Percentiles rank a stretch among this genome's conserved stretches.
Conservation (phyloP, 92 coral and sea anemone genomes). For the Phenganax subtilis region DNA sequence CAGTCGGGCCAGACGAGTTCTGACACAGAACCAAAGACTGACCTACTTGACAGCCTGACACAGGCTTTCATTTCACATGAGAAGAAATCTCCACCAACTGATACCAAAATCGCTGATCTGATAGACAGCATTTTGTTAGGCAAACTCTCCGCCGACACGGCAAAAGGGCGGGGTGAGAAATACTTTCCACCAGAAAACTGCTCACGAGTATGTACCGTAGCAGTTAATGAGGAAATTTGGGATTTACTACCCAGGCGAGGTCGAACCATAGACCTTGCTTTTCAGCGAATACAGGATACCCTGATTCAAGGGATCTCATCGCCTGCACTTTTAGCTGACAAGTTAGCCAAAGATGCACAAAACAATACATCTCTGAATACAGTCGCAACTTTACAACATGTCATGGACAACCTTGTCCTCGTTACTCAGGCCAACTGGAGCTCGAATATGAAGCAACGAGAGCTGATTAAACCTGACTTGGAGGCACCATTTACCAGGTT, state of each 20-base stretch:
- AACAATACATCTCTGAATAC: slow-evolving; percentile 33
- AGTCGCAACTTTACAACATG: slow-evolving; percentile 41
- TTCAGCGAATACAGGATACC: slow-evolving; percentile 51
- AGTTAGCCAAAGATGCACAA: slow-evolving; percentile 46
- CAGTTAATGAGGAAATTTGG: slow-evolving; percentile 56
- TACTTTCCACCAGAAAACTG: slow-evolving; percentile 51
- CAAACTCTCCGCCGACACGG: slow-evolving; percentile 41
- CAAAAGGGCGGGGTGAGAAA: slow-evolving; percentile 50
- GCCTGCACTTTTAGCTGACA: slow-evolving; percentile 35
- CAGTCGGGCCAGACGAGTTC: not conserved
- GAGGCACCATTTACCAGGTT: slow-evolving; percentile 49
- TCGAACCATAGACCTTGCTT: slow-evolving; percentile 47
- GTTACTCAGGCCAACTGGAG: slow-evolving; percentile 38
- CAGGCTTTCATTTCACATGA: slow-evolving; percentile 43
- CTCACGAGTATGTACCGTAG: slow-evolving; percentile 21
- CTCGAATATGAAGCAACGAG: slow-evolving; percentile 51
- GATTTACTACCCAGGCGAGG: slow-evolving; percentile 38
- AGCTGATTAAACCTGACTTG: slow-evolving; percentile 40
- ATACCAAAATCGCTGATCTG: slow-evolving; percentile 44
- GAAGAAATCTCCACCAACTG: slow-evolving; percentile 48
- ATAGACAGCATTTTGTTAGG: slow-evolving; percentile 44
- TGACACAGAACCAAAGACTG: slow-evolving; percentile 33
- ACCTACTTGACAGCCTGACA: slow-evolving; percentile 55
- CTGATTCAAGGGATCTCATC: slow-evolving; percentile 50
- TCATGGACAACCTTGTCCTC: slow-evolving; percentile 57